A percentile compares a stretch with the other conserved stretches of the same genome.
Evolutionary conservation across 2,113 vertebrate genomes (phyloP).

Genomic region (Apodemus sylvaticus): DNA sequence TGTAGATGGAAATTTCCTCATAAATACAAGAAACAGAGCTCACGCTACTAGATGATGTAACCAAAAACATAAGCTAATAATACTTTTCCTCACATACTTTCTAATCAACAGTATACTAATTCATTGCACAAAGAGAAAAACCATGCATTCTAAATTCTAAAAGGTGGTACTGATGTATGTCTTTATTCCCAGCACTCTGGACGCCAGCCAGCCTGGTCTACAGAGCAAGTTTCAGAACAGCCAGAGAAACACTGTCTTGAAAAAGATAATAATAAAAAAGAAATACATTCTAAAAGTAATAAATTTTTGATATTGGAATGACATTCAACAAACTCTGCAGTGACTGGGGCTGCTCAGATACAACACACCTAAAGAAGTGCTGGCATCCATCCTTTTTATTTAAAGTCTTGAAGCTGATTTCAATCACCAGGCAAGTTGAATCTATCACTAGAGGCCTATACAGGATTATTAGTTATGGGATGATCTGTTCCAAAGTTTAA

Average conservation of each 20-base stretch:
- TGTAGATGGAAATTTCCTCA: background rate
- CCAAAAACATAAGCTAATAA: background rate
- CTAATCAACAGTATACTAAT: background rate
- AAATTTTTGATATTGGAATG: background rate
- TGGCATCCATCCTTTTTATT: background rate
- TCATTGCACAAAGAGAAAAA: background rate
- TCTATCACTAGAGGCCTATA: background rate
- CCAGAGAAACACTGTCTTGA: background rate
- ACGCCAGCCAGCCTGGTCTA: background rate
- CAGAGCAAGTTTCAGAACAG: background rate
- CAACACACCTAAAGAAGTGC: background rate
- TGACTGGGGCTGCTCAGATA: background rate
- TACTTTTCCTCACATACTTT: background rate
- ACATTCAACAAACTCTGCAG: background rate
- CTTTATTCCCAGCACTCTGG: background rate
- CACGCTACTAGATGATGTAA: background rate
- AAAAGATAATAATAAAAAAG: background rate
- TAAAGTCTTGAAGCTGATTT: background rate
- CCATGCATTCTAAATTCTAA: background rate
- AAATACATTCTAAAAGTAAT: background rate
- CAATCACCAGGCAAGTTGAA: background rate
- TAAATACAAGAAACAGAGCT: background rate
- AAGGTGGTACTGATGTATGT: background rate
- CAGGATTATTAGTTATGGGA: constrained; percentile 2
- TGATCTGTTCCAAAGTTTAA: constrained; percentile 25